Conservation (phyloP, 2,113 vertebrate species). For the Todiramphus chloris region DNA sequence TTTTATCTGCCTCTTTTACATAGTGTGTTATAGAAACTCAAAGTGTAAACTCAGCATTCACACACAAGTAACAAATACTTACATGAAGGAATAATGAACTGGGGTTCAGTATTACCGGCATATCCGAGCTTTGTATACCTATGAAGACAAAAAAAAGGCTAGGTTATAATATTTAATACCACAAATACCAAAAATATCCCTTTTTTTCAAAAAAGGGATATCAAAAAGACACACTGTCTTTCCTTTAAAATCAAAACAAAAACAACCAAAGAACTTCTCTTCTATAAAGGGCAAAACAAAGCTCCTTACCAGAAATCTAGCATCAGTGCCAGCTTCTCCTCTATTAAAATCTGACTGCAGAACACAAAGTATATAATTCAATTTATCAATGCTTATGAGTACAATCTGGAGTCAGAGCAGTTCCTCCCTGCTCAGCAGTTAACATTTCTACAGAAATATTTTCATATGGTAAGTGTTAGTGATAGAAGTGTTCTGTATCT, state of each 20-base stretch:
- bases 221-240: neutral
- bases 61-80: conserved; percentile 70
- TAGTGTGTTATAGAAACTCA: neutral
- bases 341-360: neutral
- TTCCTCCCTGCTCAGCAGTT: neutral
- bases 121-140: conserved; percentile 98
- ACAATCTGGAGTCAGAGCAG: neutral
- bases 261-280: neutral
- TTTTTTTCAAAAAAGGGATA: neutral
- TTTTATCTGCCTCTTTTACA: neutral
- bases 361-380: neutral
- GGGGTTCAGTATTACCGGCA: conserved; percentile 97
- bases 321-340: neutral
- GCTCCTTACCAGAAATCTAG: neutral
- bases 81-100: conserved; percentile 99
- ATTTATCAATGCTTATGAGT: neutral
- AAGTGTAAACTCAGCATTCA: neutral
- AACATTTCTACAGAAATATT: neutral
- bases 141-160: conserved; percentile 50
- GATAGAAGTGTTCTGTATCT: neutral
- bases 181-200: neutral
- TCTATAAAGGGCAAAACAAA: neutral
- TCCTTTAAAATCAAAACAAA: neutral
- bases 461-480: neutral
- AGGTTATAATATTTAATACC: neutral